Base-by-base conservation (phyloP, 2,888 invertebrate species). In the Argynnis bischoffii region DNA sequence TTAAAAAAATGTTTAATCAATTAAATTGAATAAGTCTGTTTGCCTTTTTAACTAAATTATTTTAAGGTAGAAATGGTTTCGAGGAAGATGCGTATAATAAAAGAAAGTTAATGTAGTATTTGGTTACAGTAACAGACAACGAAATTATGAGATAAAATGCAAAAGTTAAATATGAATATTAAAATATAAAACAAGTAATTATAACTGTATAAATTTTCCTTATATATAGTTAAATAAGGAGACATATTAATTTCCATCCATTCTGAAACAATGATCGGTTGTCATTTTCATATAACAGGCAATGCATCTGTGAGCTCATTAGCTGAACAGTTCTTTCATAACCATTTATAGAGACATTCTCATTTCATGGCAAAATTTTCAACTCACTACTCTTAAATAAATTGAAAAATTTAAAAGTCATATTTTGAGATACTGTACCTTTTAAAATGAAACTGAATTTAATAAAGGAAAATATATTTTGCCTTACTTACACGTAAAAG, bases 311-410 rank as follows among this genome's bases (percentile, higher is more conserved):
- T 59, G 50, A 51, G 35, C 55, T 66, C 64, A 66, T 69, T 69
- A 66, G 46, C 48, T 55, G 66, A 51, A 55, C 50, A 54, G 59
- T 69, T 69, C 63, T 63, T 55, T 53, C 66, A 60, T 69, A 55
- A 63, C 54, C 60, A 64, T 64, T 69, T 64, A 51, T 47, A 55
- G 60, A 35, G 6, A 35, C 35, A 66, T 60, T 67, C 66, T 64
- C 64, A 64, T 70, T 64, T 46, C 21, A 47, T 35, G 47, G 51
- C 64, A 56, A 67, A n/a, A 60, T 64, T 57, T 64, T 61, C 61
- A 48, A 31, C 51, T 51, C 46, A 18, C 8, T 64, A 47, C 51
- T 64, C 48, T 64, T 61, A 56, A 47, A 70, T 54, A 53, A 56
- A 59, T 18, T 55, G 50, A 55, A 16, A 48, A 31, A 31, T 35